Base-by-base conservation (phyloP, 2,797 vertebrate species). In the Malacoctenus gilli region DNA sequence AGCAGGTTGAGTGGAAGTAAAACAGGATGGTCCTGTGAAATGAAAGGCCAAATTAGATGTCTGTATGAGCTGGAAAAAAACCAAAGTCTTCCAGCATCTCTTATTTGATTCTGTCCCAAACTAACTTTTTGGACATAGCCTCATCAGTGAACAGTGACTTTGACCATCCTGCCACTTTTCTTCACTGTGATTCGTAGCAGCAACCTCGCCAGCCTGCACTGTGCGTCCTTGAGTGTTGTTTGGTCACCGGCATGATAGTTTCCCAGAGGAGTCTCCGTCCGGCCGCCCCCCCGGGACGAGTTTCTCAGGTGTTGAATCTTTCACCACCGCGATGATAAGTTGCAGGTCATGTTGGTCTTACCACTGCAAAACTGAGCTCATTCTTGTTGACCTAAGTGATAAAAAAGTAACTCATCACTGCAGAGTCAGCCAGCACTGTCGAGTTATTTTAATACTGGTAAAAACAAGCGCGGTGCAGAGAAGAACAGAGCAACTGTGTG, bases 151-250 rank as follows among this genome's bases (percentile, higher is more conserved):
- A n/a, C 46, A 36, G 47, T 61, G 23, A 21, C 32, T 28, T 69
- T 16, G 42, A 68, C 41, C 47, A 34, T 46, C 39, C 71, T 18
- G 23, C 23, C 40, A 54, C 44, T 44, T 58, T 18, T 67, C 21
- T 69, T 55, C 39, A 38, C 44, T 20, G 39, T 46, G 38, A 38
- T 60, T 67, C 68, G 51, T 43, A 73, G n/a, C 51, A 16, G 44
- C 54, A 62, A 61, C 71, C 62, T 78, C 49, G 72, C 51, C 32
- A 2, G 10, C 1, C 32, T 20, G 22, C 21, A 20, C 30, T 35
- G 28, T 0, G 12, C 63, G 78, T 58, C 82, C 79, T 84, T 81
- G 68, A 52, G 20, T 63, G 73, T 57, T 68, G 41, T 65, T 68
- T 63, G 37, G 23, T 50, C 44, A 32, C 2, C 32, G 59, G 39